Percentiles rank a stretch among this genome's conserved stretches.
phyloP scores from a whole-genome alignment of 2,888 invertebrate genomes.

The Ametastegia equiseti region DNA sequence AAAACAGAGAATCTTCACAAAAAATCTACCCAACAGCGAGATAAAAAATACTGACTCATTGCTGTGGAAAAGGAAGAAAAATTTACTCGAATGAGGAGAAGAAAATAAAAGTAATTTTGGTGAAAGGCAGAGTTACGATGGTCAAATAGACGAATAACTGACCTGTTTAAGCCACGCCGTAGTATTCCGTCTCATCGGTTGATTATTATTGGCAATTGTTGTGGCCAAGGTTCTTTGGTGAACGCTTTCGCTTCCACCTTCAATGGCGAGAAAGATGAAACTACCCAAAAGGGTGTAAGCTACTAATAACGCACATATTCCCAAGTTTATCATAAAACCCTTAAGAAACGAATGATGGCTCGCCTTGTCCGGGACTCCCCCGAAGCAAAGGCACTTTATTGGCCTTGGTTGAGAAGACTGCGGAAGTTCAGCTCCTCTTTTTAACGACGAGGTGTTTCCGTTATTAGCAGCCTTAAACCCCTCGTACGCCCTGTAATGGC shows the following conservation, averaged over 20 bases:
- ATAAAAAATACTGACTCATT: neutral
- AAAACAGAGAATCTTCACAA: neutral
- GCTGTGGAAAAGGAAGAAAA: neutral
- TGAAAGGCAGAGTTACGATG: neutral
- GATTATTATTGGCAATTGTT: constrained; percentile 71
- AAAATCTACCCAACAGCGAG: neutral
- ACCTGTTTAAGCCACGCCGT: constrained; percentile 74
- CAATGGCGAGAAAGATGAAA: constrained; percentile 91
- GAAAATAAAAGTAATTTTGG: neutral
- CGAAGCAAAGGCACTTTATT: constrained; percentile 72
- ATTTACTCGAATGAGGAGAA: neutral
- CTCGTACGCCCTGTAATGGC: constrained; percentile 74
- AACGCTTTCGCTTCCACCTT: constrained; percentile 81
- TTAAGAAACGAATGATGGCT: constrained; percentile 80
- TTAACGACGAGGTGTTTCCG: constrained; percentile 73
- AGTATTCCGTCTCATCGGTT: constrained; percentile 62
- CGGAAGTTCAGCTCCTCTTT: constrained; percentile 63
- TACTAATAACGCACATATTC: constrained; percentile 88
- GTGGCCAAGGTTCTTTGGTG: constrained; percentile 80
- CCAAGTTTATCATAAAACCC: constrained; percentile 88
- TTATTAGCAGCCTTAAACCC: constrained; percentile 74
- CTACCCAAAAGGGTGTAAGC: constrained; percentile 89
- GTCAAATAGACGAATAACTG: constrained; percentile 61
- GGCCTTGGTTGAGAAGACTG: constrained; percentile 65
- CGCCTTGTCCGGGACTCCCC: constrained; percentile 73